Base-by-base conservation (phyloP, 2,113 vertebrate species). In the Penelope pileata region DNA sequence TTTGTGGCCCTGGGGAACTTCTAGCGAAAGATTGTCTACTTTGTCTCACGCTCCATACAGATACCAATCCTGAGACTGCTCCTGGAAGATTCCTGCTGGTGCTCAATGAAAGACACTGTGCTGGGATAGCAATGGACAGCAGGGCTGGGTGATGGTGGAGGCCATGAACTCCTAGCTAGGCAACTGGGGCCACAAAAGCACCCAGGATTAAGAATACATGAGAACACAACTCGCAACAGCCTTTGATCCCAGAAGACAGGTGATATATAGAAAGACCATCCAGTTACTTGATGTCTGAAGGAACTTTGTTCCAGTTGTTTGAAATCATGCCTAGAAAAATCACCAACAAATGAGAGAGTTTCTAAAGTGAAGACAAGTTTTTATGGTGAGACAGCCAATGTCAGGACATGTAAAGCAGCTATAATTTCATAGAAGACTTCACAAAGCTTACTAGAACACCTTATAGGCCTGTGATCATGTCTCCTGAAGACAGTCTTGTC, bases 71-170 rank as follows among this genome's bases (percentile, higher is more conserved):
- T 85, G 43, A 72, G 67, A 69, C 3, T 47, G 6, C 26, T 70
- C 27, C 68, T 83, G 30, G 15, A 87, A 72, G 32, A 42, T 8
- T 43, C 12, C 27, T 0, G 0, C 17, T 80, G 15, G 9, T 81
- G 15, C 5, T 30, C 6, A 11, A 17, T 10, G 30, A 60, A 80
- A 16, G n/a, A 69, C 17, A 43, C 0, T 12, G 10, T 40, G 5
- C 8, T 58, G 42, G 42, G 36, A 66, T 6, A 66, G 29, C 42
- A 70, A 6, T n/a, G 51, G 23, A 84, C 4, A 3, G 1, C 6
- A 60, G 36, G 6, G 7, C 29, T 30, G 30, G 30, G 30, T 26
- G 60, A 19, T 45, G 27, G 7, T 66, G 30, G n/a, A 80, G 16
- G 23, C 23, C 0, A 0, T 59, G 62, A 82, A 21, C 29, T 40